phyloP scores from a whole-genome alignment of 2,888 invertebrate species.

The Saturnia japonica region DNA sequence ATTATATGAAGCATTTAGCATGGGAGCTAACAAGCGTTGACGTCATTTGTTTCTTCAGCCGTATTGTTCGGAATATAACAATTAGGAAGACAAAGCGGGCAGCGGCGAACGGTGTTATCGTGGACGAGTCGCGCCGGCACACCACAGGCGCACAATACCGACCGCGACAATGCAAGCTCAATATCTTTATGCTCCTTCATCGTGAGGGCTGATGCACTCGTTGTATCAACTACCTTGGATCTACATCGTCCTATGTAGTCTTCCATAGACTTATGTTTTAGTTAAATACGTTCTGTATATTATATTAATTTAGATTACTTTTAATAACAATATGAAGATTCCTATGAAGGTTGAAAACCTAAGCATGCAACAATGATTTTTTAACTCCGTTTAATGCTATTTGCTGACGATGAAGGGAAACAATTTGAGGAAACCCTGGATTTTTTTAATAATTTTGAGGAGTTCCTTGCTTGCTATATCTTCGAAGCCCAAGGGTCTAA shows the following conservation, averaged over 20 bases:
- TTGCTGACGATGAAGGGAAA: background rate
- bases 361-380: background rate
- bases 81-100: slow-evolving; percentile 71
- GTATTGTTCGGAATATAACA: slow-evolving; percentile 76
- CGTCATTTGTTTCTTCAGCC: slow-evolving; percentile 70
- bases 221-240: slow-evolving; percentile 63
- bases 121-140: slow-evolving; percentile 49
- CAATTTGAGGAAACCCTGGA: background rate
- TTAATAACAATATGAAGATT: too few species aligned
- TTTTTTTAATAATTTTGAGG: too few species aligned
- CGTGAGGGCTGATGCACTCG: slow-evolving; percentile 72
- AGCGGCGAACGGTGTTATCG: slow-evolving; percentile 65
- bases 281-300: background rate
- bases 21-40: slow-evolving; percentile 62
- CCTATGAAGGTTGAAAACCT: background rate
- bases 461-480: too few species aligned
- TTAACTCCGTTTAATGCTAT: background rate
- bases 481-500: too few species aligned
- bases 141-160: slow-evolving; percentile 56
- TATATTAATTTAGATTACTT: background rate
- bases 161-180: slow-evolving; percentile 70
- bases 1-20: slow-evolving; percentile 74
- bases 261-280: background rate
- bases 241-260: slow-evolving; percentile 42
- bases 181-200: slow-evolving; percentile 75